Conservation (phyloP, 2,888 invertebrate genomes). For the Schizotus pectinicornis region DNA sequence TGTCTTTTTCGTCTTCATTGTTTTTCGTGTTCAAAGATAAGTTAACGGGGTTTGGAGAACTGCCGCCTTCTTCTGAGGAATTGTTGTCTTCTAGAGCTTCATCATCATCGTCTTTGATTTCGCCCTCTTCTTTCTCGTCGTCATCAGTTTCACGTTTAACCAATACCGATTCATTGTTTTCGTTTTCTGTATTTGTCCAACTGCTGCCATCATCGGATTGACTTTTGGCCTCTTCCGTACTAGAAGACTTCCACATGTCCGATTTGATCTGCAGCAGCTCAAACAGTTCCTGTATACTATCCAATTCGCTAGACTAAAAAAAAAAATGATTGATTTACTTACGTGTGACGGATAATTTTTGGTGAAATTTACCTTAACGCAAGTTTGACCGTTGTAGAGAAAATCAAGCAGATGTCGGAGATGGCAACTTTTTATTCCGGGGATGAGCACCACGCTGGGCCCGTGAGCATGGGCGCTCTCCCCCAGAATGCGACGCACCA, state of each 20-base stretch:
- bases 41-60: constrained; percentile 84
- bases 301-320: constrained; percentile 77
- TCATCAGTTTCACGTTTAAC: constrained; percentile 55
- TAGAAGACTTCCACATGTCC: constrained; percentile 71
- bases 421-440: constrained; percentile 80
- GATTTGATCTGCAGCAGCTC: constrained; percentile 85
- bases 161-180: constrained; percentile 39
- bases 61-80: constrained; percentile 67
- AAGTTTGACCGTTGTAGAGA: constrained; percentile 85
- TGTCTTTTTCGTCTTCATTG: constrained; percentile 54
- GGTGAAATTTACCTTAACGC: constrained; percentile 67
- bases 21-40: constrained; percentile 70
- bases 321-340: constrained; percentile 38
- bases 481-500: constrained; percentile 78
- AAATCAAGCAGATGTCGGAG: constrained; percentile 84
- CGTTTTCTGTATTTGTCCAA: constrained; percentile 60
- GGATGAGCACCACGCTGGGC: constrained; percentile 82
- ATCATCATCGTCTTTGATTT: constrained; percentile 59
- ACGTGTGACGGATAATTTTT: constrained; percentile 27
- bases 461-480: constrained; percentile 74
- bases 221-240: constrained; percentile 49
- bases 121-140: constrained; percentile 62
- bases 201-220: constrained; percentile 53
- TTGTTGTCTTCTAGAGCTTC: constrained; percentile 43
- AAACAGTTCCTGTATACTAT: constrained; percentile 82